phyloP scores from a whole-genome alignment of 2,888 invertebrate genomes.

The Suillia variegata region DNA sequence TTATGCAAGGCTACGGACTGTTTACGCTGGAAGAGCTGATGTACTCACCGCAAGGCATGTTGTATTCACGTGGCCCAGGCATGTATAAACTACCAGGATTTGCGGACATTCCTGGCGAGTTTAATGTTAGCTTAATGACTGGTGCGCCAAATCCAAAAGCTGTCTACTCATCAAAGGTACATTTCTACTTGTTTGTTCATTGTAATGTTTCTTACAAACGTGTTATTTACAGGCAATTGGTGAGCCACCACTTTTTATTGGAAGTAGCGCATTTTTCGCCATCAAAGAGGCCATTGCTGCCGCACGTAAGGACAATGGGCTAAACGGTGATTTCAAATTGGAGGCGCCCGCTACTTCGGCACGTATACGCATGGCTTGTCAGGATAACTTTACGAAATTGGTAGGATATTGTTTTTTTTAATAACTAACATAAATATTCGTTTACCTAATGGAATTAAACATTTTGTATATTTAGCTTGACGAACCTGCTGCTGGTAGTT shows the following conservation, averaged over 20 bases:
- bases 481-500: constrained; percentile 64
- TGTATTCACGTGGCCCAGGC: constrained; percentile 88
- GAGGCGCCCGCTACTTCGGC: constrained; percentile 89
- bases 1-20: constrained; percentile 92
- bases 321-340: constrained; percentile 65
- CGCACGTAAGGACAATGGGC: constrained; percentile 75
- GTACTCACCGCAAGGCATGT: constrained; percentile 80
- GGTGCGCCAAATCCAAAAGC: constrained; percentile 90
- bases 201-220: background rate
- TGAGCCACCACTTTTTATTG: constrained; percentile 92
- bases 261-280: constrained; percentile 87
- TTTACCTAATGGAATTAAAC: constrained; percentile 8
- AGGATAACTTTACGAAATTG: constrained; percentile 79
- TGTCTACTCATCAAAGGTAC: constrained; percentile 93
- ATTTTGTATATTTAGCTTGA: constrained; percentile 64
- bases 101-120: constrained; percentile 87
- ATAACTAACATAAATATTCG: constrained; percentile 19
- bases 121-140: constrained; percentile 90
- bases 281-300: constrained; percentile 85
- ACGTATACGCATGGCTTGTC: constrained; percentile 86
- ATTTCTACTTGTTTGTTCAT: background rate
- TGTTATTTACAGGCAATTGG: constrained; percentile 77
- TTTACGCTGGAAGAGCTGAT: constrained; percentile 89
- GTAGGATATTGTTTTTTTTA: too few species aligned
- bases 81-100: constrained; percentile 94